Evolutionary conservation across 2,888 invertebrate species (phyloP).

Genomic region (Drosophila melanosoma): DNA sequence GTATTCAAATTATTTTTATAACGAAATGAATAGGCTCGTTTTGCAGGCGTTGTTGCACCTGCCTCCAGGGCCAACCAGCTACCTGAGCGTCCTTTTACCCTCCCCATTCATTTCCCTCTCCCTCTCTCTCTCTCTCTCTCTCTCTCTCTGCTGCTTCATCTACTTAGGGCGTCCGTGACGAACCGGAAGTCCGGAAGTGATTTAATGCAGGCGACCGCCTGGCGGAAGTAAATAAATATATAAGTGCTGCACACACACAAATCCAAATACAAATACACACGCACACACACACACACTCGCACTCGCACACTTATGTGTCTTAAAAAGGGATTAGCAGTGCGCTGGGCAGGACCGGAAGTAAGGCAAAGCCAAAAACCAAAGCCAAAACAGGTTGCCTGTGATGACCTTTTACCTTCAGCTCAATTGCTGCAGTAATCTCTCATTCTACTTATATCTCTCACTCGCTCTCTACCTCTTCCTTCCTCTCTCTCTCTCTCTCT

Average conservation of each 20-base stretch:
- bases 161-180: conserved; percentile 53
- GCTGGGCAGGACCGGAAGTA: conserved; percentile 56
- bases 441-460: conserved; percentile 10
- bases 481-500: background rate
- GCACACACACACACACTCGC: conserved; percentile 11
- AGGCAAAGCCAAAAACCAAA: conserved; percentile 48
- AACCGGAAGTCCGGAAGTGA: conserved; percentile 84
- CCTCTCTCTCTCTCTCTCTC: background rate
- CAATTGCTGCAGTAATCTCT: conserved; percentile 24
- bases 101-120: background rate
- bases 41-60: conserved; percentile 51
- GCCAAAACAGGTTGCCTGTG: conserved; percentile 68
- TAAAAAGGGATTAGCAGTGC: conserved; percentile 74
- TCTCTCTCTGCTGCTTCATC: conserved; percentile 3
- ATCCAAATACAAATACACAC: conserved; percentile 8
- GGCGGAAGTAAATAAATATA: conserved; percentile 74
- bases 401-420: conserved; percentile 74
- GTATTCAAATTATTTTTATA: conserved; percentile 75
- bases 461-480: conserved; percentile 4
- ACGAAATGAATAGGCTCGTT: conserved; percentile 62
- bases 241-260: conserved; percentile 46
- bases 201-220: conserved; percentile 70
- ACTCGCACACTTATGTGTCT: conserved; percentile 20
- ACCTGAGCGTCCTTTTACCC: conserved; percentile 49
- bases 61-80: conserved; percentile 25